Conservation (phyloP, 2,888 invertebrate species). For the Cacoxenus indagator region DNA sequence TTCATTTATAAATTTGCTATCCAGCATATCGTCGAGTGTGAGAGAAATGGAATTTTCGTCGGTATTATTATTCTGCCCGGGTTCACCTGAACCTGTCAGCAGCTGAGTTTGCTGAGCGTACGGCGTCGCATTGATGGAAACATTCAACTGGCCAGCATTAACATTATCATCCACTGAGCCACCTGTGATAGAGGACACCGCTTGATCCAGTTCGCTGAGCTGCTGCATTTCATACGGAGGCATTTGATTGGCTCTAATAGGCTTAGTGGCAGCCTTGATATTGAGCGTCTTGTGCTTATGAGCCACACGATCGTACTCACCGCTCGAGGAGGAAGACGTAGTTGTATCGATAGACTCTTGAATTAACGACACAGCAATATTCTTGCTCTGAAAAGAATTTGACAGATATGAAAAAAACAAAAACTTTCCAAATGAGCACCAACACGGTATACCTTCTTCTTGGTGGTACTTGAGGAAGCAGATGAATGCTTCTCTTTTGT, state of each 20-base stretch:
- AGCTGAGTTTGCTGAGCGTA: neutral
- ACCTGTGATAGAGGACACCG: slow-evolving; percentile 63
- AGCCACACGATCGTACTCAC: slow-evolving; percentile 28
- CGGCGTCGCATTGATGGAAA: slow-evolving; percentile 6
- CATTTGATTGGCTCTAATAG: neutral
- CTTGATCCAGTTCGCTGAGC: slow-evolving; percentile 49
- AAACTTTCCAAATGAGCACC: neutral
- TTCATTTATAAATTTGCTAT: slow-evolving; percentile 67
- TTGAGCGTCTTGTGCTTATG: neutral
- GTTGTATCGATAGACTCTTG: slow-evolving; percentile 24
- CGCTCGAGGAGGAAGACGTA: slow-evolving; percentile 29
- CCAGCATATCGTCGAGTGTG: slow-evolving; percentile 66
- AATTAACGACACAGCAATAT: neutral
- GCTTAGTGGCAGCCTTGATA: neutral
- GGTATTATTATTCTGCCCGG: slow-evolving; percentile 56
- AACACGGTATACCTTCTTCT: neutral
- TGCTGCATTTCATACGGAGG: neutral
- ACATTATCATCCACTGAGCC: slow-evolving; percentile 32
- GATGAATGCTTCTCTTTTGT: slow-evolving; percentile 39
- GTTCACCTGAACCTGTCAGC: slow-evolving; percentile 32
- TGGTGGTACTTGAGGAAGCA: neutral
- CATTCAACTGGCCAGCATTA: slow-evolving; percentile 6
- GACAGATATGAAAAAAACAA: neutral
- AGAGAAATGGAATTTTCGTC: slow-evolving; percentile 66
- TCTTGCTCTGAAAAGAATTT: neutral